Conservation (phyloP, 2,888 invertebrate species). For the Salpingus planirostris region DNA sequence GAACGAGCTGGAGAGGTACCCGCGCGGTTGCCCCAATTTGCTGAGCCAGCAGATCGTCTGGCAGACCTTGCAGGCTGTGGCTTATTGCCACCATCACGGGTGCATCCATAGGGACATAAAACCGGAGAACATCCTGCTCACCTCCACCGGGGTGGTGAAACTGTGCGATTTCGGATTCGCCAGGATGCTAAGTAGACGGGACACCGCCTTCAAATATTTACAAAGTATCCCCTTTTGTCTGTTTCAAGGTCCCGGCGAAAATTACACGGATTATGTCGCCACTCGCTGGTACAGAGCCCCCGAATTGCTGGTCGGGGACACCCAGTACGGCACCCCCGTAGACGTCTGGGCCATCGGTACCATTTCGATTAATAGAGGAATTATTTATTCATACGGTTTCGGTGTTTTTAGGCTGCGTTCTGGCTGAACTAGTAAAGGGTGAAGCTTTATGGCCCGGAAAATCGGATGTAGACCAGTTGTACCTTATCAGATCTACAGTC, state of each 20-base stretch:
- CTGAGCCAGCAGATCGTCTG: conserved; percentile 87
- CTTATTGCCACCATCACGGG: conserved; percentile 94
- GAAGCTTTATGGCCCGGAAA: conserved; percentile 98
- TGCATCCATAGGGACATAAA: conserved; percentile 97
- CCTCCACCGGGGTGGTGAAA: conserved; percentile 87
- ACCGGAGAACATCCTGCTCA: conserved; percentile 96
- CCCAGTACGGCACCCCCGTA: conserved; percentile 82
- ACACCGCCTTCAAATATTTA: not conserved
- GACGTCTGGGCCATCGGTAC: conserved; percentile 96
- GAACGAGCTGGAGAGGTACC: conserved; percentile 85
- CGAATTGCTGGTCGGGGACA: conserved; percentile 94
- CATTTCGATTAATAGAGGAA: not conserved
- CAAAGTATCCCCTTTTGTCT: too few relatives aligned
- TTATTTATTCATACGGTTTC: too few relatives aligned
- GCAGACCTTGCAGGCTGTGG: conserved; percentile 92
- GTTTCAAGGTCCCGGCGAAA: conserved; percentile 82
- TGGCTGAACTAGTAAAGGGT: conserved; percentile 78
- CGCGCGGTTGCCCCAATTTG: conserved; percentile 84
- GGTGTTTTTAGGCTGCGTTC: conserved; percentile 61
- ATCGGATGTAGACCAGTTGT: conserved; percentile 96
- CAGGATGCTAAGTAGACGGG: conserved; percentile 85
- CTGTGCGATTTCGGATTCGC: conserved; percentile 99
- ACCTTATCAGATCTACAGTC: conserved; percentile 87
- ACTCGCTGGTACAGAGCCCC: conserved; percentile 98
- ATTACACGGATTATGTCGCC: conserved; percentile 98